Conservation (phyloP, 2,888 invertebrate genomes). For the Microchrysa polita region DNA sequence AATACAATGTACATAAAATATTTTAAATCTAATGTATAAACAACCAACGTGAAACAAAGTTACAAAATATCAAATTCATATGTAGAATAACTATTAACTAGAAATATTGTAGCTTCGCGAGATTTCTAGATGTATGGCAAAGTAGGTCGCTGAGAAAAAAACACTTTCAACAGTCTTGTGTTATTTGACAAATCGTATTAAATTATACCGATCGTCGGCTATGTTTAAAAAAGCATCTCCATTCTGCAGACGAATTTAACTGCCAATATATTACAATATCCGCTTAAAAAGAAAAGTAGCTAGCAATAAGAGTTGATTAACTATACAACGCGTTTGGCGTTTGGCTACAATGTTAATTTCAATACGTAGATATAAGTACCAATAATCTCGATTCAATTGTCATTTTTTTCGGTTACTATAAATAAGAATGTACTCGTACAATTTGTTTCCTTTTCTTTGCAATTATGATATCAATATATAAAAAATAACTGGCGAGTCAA, state of each 20-base stretch:
- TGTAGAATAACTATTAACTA: conserved; percentile 18
- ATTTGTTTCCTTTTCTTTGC: too few species aligned
- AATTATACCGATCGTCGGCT: conserved; percentile 29
- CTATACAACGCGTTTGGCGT: neutral
- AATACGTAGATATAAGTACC: conserved; percentile 20
- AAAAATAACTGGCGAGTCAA: too few species aligned
- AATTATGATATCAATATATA: too few species aligned
- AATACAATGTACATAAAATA: conserved; percentile 36
- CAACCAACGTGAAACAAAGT: conserved; percentile 15
- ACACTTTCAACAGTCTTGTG: too few species aligned
- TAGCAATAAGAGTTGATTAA: conserved; percentile 29
- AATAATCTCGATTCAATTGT: conserved; percentile 26
- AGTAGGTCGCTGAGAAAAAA: neutral
- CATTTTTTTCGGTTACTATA: conserved; percentile 28
- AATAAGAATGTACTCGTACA: conserved; percentile 17
- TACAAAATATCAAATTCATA: conserved; percentile 22
- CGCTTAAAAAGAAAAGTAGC: conserved; percentile 36
- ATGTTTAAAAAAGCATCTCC: neutral
- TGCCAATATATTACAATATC: conserved; percentile 39
- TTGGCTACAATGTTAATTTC: conserved; percentile 23
- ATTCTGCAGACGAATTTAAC: conserved; percentile 35
- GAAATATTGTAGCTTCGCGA: conserved; percentile 35
- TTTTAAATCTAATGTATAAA: conserved; percentile 37
- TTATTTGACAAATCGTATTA: too few species aligned
- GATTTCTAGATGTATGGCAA: conserved; percentile 29